Evolutionary conservation across 2,797 vertebrate species (phyloP), one percentile per base, ranked within the genome.

Genomic region (Helarctos malayanus): DNA sequence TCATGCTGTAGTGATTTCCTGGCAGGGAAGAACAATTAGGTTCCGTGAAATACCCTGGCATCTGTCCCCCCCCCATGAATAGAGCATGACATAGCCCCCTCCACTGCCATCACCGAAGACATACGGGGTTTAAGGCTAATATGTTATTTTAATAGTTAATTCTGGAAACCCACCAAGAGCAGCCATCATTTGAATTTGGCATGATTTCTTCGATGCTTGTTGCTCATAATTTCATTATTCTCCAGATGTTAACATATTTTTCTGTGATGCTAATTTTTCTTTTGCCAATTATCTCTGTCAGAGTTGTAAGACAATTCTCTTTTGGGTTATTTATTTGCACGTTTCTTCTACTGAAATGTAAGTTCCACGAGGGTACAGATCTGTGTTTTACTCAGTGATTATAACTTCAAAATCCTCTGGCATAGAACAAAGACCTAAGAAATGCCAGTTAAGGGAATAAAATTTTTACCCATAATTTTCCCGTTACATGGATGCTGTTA

Each of bases 231-330:
- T 95, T 97, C 97, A 96, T 98, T 98, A 96, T 96, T 98, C 97
- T 98, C 98, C 97, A 97, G 98, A 98, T 98, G 96, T 98, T 94
- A 97, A 95, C 96, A 94, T 95, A 95, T 97, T 98, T 97, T 90
- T 94, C 96, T 85, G 73, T 21, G 81, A 85, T 88, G 93, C 96
- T 95, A 88, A 97, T 97, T 97, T 98, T 98, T 97, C 96, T 96
- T 97, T 90, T 82, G 90, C 95, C 97, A 97, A 88, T 98, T 97
- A 94, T 92, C 95, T 95, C 69, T 97, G 96, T 97, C 96, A 94
- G 95, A 85, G 76, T 94, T 18, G 52, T 79, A 57, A 94, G 80
- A 38, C 54, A 38, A 85, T 88, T 92, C 73, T 93, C 45, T 41
- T 94, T 35, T 0, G 80, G 80, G n/a, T 84, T 75, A 81, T 56